phyloP scores from a whole-genome alignment of 2,797 vertebrate genomes.

The Bucorvus abyssinicus region DNA sequence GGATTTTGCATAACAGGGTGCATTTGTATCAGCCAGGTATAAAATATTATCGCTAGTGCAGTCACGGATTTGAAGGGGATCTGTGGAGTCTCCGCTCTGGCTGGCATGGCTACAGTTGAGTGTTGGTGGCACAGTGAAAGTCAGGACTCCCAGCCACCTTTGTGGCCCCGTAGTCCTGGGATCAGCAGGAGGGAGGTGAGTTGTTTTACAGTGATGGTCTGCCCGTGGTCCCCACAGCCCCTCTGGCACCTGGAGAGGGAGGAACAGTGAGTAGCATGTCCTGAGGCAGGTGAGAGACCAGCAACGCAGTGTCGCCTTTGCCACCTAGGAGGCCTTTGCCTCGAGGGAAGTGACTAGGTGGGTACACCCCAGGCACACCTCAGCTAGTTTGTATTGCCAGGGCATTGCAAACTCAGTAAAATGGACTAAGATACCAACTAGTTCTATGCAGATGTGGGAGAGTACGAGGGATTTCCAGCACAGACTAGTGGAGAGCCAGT shows the following conservation, averaged over 20 bases:
- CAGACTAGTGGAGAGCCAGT: background rate
- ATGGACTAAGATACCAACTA: background rate
- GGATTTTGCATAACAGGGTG: background rate
- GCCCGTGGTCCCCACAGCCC: background rate
- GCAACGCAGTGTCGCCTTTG: background rate
- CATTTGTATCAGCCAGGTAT: background rate
- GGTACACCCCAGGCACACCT: background rate
- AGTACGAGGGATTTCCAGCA: background rate
- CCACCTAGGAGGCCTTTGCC: background rate
- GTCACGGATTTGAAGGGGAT: background rate
- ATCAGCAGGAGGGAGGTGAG: background rate
- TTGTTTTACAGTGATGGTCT: background rate
- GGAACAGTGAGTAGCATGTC: background rate
- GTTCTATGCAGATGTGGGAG: background rate
- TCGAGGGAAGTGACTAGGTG: background rate
- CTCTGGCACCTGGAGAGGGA: background rate
- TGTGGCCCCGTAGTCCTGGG: background rate
- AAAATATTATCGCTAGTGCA: background rate
- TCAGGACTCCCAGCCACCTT: background rate
- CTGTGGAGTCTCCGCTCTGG: accelerated
- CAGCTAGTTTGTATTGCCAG: background rate
- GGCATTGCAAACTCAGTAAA: background rate
- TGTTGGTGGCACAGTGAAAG: background rate
- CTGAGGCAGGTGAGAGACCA: background rate
- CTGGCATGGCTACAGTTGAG: background rate